Evolutionary conservation across 2,888 invertebrate species (phyloP), one percentile per base, ranked within the genome.

Genomic region (Pollenia griseotomentosa): DNA sequence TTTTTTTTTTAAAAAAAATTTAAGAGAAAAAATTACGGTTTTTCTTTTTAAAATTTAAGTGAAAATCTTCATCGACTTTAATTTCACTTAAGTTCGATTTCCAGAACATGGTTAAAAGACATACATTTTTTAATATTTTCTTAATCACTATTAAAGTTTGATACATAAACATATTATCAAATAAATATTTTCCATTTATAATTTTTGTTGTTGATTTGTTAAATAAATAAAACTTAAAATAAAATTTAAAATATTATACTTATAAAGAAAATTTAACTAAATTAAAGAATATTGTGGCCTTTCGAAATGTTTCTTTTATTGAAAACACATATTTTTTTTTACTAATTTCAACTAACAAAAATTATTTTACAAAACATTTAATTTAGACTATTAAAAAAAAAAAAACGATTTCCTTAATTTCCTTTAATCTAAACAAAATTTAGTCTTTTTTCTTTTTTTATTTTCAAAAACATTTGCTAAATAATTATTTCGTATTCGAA

Each of bases 161-260:
- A 33, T 33, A 33, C 6, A 33, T 6, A 33, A 33, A 33, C 4
- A 33, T 6, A 33, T 33, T 33, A 33, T 33, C 2, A 55, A 55
- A 55, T 55, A 55, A 23, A 55, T 11, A 55, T 19, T 14, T 59
- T 59, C 14, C 2, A 40, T 6, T 14, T 0, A 33, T 33, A 33
- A 59, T 33, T 59, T 55, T 59, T 33, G 23, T 59, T 65, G 44
- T 46, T 46, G 6, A 48, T 48, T 48, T 48, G 46, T 14, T 48
- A 57, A 78, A 77, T 79, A 87, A 79, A 81, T 82, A 68, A 84
- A 82, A 66, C 42, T 66, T 40, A 81, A 87, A 82, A 57, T 82
- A 79, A 70, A 74, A 57, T 40, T 65, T 57, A 81, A 19, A 51
- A 33, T 40, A n/a, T 63, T 63, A 42, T 63, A 42, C 12, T 16